Evolutionary conservation across 2,888 invertebrate genomes (phyloP).

Genomic region (Heteromyza rotundicornis): DNA sequence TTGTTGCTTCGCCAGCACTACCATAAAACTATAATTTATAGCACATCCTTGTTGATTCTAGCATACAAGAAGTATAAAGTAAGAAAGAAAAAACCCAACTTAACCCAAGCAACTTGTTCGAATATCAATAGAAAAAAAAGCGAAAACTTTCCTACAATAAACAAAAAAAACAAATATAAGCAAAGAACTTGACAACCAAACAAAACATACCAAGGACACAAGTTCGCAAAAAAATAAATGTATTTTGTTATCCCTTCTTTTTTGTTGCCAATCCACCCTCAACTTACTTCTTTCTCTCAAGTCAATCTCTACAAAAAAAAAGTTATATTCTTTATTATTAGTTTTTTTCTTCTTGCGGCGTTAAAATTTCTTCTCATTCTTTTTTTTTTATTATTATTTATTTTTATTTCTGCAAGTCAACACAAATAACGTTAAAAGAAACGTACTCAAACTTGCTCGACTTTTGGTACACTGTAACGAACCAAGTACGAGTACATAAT

Average conservation of each 20-base stretch:
- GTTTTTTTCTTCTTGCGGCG: not conserved
- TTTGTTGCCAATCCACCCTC: no score
- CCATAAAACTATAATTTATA: constrained; percentile 2
- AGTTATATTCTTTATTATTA: not conserved
- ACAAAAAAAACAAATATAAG: not conserved
- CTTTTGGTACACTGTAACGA: no score
- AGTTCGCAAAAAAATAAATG: not conserved
- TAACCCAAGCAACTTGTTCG: not conserved
- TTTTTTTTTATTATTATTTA: not conserved
- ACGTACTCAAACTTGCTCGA: no score
- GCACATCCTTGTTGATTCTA: not conserved
- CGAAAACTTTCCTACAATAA: not conserved
- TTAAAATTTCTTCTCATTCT: no score
- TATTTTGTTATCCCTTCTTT: constrained; percentile 8
- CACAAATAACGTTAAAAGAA: not conserved
- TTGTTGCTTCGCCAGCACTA: not conserved
- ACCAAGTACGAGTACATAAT: not conserved
- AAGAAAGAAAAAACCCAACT: not conserved
- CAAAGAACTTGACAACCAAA: not conserved
- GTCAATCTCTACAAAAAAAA: not conserved
- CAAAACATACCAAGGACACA: not conserved
- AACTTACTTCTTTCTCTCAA: no score
- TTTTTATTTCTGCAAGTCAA: not conserved
- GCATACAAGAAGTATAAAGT: no score
- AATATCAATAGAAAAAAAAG: not conserved